Conservation (phyloP, 2,797 vertebrate species). For the Pseudomugil gertrudae region DNA sequence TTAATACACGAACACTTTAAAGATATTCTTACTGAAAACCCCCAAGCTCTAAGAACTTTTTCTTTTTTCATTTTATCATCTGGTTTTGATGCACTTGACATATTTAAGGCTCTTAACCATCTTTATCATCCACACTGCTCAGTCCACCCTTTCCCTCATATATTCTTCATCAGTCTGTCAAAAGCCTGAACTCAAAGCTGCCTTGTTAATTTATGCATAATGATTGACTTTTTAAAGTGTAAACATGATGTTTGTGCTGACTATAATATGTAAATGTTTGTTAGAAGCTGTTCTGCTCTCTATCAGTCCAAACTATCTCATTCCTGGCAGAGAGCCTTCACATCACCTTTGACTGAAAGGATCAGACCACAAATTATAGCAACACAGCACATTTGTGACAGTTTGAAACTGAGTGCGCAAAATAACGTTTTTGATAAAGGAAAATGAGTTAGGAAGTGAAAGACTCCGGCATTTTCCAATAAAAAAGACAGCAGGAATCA, state of each 20-base stretch:
- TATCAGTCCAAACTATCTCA: slow-evolving; percentile 6
- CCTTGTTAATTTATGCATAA: slow-evolving; percentile 25
- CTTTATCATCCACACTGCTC: not conserved
- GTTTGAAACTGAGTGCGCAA: slow-evolving; percentile 28
- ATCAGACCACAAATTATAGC: slow-evolving; percentile 44
- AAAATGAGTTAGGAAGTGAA: slow-evolving; percentile 41
- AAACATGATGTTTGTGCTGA: slow-evolving; percentile 32
- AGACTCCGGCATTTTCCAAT: slow-evolving; percentile 44
- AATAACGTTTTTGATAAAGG: slow-evolving; percentile 53
- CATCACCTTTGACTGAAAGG: slow-evolving; percentile 46
- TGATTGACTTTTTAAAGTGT: slow-evolving; percentile 23
- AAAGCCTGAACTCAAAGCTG: slow-evolving; percentile 17
- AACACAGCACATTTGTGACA: slow-evolving; percentile 35
- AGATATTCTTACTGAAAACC: not conserved
- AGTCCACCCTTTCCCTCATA: not conserved
- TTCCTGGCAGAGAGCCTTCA: slow-evolving; percentile 22
- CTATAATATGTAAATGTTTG: slow-evolving; percentile 49
- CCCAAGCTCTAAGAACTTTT: not conserved
- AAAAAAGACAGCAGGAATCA: slow-evolving; percentile 60
- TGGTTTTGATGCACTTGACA: not conserved
- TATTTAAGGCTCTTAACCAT: not conserved
- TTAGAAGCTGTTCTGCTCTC: slow-evolving; percentile 23
- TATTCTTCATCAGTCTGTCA: slow-evolving; percentile 23
- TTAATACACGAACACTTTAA: not conserved
- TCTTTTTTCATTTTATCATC: not conserved